Conservation (phyloP, 2,113 vertebrate species). For the Xerus inauris region DNA sequence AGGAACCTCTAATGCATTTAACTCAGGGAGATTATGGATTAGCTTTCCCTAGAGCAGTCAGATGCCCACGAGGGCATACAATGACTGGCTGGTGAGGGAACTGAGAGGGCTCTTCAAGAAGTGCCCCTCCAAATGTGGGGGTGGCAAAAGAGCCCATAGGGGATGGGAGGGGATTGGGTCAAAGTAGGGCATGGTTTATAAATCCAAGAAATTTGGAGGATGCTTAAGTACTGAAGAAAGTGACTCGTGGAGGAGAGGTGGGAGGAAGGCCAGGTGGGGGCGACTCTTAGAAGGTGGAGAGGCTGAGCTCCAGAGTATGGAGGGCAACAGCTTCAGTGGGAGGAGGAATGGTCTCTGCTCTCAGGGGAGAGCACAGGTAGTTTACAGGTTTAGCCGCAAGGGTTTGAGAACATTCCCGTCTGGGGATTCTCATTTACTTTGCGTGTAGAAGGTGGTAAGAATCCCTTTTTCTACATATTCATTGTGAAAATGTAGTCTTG, state of each 20-base stretch:
- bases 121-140: no score
- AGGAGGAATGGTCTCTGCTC: not conserved
- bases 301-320: not conserved
- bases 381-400: not conserved
- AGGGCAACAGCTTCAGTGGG: no score
- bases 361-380: not conserved
- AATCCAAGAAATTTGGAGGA: not conserved
- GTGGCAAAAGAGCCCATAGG: not conserved
- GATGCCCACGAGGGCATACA: fast-evolving
- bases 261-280: not conserved
- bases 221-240: not conserved
- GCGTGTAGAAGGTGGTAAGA: not conserved
- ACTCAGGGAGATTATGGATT: not conserved
- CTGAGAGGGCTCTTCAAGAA: not conserved
- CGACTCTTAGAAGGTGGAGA: not conserved
- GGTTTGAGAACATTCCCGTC: not conserved
- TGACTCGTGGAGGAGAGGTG: not conserved
- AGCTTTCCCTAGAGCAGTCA: no score
- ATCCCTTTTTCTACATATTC: not conserved
- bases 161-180: not conserved
- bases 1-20: not conserved
- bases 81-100: not conserved
- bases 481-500: not conserved
- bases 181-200: not conserved
- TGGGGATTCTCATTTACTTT: not conserved